A percentile compares a stretch with the other conserved stretches of the same genome.
These are phyloP conservation scores for Hemiprocne comata DNA, from an alignment of 2,113 vertebrate genomes.

Conservation along the genomic window DNA sequence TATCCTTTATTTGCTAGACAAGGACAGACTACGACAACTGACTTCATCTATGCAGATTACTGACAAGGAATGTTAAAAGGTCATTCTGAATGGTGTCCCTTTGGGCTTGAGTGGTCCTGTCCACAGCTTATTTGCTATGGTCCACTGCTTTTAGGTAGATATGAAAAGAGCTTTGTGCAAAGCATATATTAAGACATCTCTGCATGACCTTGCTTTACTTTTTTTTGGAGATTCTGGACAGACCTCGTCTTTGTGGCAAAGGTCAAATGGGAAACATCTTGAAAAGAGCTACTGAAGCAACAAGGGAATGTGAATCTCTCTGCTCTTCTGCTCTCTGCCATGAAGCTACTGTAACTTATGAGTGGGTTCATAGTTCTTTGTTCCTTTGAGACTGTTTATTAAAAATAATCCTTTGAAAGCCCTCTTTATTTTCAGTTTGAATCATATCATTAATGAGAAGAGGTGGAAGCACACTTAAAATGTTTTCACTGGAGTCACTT, in stretches of 20 bases:
- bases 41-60: constrained; percentile 8
- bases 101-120: constrained; percentile 43
- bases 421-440: constrained; percentile 24
- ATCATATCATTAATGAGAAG: background rate
- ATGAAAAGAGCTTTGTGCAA: constrained; percentile 73
- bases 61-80: constrained; percentile 55
- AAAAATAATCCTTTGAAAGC: constrained; percentile 53
- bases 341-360: constrained; percentile 48
- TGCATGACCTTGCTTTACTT: constrained; percentile 56
- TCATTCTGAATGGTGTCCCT: constrained; percentile 49
- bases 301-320: constrained; percentile 35
- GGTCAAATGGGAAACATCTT: constrained; percentile 68
- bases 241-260: constrained; percentile 58
- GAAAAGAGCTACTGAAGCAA: constrained; percentile 65
- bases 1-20: background rate
- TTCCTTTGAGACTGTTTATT: constrained; percentile 57
- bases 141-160: constrained; percentile 52
- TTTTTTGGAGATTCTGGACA: constrained; percentile 23
- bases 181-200: constrained; percentile 53
- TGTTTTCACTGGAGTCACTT: background rate
- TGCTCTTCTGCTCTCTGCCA: constrained; percentile 42
- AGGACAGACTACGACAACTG: constrained; percentile 3
- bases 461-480: background rate
- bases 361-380: constrained; percentile 48
- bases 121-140: constrained; percentile 52